Evolutionary conservation across 2,797 vertebrate species (phyloP), one percentile per base, ranked within the genome.

Genomic region (Hypotaenidia okinawae): DNA sequence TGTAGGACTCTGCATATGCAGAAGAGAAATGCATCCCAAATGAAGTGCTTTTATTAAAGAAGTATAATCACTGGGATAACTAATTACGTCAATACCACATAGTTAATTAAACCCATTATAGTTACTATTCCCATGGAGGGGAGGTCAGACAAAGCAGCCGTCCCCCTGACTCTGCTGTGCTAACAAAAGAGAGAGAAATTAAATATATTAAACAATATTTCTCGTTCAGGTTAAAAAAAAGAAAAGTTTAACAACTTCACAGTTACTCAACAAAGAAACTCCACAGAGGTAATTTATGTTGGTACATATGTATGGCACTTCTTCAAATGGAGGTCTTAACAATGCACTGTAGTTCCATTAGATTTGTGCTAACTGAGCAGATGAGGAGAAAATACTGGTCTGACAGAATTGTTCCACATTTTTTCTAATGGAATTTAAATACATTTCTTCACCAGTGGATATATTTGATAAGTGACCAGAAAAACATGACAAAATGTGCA

Each of bases 31-130:
- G 95, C 96, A 97, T 98, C 96, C 97, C 95, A 97, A 97, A 98
- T 97, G 97, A 98, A 98, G 96, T 95, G 95, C 94, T 97, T 97
- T 98, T 98, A 97, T 98, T 98, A 98, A 97, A 95, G 96, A 97
- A 97, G 87, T 95, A 96, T 97, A 97, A 98, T 98, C 96, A 97
- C 95, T 91, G 87, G 96, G 97, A 97, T 98, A 97, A 97, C 97
- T 98, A 98, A 98, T 98, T 97, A 97, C 86, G 35, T 97, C 97
- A 98, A 98, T 97, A 97, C 95, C 91, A 97, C 97, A 98, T 97
- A 98, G 97, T 98, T 98, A 98, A 98, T 98, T 98, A 98, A 98
- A 98, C 81, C 96, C 97, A 98, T 98, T 98, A 98, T 91, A 93
- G 97, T 97, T 96, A 97, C 97, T 97, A 96, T 97, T 96, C 97